These are phyloP conservation scores for Mactromeris polynyma DNA, from an alignment of 2,888 invertebrate genomes.

Conservation along the genomic window DNA sequence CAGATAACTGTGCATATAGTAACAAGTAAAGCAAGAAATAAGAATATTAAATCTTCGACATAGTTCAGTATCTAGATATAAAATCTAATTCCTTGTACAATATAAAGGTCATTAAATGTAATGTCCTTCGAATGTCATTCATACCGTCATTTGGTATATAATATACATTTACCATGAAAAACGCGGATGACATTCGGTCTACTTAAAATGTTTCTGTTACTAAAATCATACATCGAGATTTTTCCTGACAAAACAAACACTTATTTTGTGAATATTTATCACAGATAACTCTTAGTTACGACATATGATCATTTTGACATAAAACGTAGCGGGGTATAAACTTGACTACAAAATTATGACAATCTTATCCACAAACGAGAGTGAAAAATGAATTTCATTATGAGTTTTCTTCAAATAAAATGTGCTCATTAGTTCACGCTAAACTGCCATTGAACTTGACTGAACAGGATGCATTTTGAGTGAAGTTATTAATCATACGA, in stretches of 20 bases:
- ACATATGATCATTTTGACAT: neutral
- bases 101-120: no score
- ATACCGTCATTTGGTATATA: neutral
- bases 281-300: neutral
- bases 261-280: neutral
- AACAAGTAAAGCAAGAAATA: no score
- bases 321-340: neutral
- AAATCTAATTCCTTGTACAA: no score
- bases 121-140: neutral
- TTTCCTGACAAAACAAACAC: neutral
- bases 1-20: no score
- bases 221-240: neutral
- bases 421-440: no score
- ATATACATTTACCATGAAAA: neutral
- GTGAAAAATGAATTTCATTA: neutral
- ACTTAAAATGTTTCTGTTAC: constrained; percentile 6
- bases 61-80: no score
- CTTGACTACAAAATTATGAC: neutral
- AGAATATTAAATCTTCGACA: no score
- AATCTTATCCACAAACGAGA: neutral
- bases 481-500: no score
- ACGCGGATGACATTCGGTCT: neutral
- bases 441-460: no score
- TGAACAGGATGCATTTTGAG: no score
- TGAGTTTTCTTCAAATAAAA: no score